phyloP scores from a whole-genome alignment of 2,888 invertebrate species.

The Cerceris ruficornis region DNA sequence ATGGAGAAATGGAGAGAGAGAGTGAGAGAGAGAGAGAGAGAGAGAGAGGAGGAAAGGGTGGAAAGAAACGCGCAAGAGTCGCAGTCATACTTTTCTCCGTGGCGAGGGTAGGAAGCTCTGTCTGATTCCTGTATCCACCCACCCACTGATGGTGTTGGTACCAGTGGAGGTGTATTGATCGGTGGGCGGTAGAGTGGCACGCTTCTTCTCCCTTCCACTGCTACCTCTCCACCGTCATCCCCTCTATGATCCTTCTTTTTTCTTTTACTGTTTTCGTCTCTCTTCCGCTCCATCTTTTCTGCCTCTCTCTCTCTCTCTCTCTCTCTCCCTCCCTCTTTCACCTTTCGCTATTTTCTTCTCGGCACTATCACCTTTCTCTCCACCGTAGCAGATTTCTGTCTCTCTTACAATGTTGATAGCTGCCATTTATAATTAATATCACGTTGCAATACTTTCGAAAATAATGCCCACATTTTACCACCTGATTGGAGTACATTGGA shows the following conservation, averaged over 20 bases:
- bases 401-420: constrained; percentile 4
- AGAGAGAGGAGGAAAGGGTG: constrained; percentile 2
- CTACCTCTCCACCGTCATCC: constrained; percentile 1
- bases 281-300: constrained; percentile 11
- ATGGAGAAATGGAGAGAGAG: too few species aligned
- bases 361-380: too few species aligned
- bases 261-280: constrained; percentile 18
- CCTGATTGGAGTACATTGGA: not conserved
- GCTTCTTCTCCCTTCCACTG: constrained; percentile 38
- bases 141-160: constrained; percentile 62
- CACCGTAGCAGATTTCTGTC: too few species aligned
- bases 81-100: constrained; percentile 36
- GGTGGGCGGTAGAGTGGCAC: constrained; percentile 71
- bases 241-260: constrained; percentile 23
- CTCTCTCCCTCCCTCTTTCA: constrained; percentile 14
- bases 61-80: not conserved
- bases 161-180: constrained; percentile 79
- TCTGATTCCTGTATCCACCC: constrained; percentile 37
- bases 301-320: constrained; percentile 5
- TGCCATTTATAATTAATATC: constrained; percentile 37
- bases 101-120: constrained; percentile 28
- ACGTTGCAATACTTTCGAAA: not conserved
- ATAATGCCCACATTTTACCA: not conserved
- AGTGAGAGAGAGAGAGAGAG: not conserved
- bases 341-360: not conserved